phyloP scores from a whole-genome alignment of 2,113 vertebrate genomes.

The Grantiella picta region DNA sequence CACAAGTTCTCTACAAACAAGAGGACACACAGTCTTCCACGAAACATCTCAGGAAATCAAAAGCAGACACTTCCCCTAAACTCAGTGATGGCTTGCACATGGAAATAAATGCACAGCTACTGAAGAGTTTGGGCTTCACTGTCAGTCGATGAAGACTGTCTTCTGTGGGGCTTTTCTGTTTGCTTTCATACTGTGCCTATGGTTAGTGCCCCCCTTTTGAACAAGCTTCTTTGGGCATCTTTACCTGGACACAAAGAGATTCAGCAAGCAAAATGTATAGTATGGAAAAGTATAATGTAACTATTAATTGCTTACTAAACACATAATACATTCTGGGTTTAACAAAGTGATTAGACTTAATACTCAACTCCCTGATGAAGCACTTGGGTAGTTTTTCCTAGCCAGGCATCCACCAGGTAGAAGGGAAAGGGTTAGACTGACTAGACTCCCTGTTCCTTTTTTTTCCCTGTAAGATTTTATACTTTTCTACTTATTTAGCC shows the following conservation, averaged over 20 bases:
- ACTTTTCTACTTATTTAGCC: background rate
- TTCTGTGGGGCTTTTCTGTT: background rate
- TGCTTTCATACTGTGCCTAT: background rate
- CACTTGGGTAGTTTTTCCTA: background rate
- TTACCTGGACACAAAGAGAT: background rate
- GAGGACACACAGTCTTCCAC: background rate
- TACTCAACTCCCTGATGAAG: background rate
- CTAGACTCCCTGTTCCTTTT: background rate
- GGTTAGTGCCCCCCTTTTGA: background rate
- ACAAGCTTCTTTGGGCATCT: background rate
- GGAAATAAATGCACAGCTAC: background rate
- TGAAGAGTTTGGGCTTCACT: background rate
- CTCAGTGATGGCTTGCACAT: background rate
- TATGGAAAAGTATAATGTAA: background rate
- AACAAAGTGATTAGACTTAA: background rate
- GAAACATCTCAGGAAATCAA: background rate
- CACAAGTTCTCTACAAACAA: background rate
- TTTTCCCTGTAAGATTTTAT: background rate
- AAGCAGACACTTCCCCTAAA: background rate
- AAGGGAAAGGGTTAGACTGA: background rate
- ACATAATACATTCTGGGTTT: background rate
- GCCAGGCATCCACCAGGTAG: background rate
- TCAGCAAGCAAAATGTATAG: background rate
- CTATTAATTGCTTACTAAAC: background rate
- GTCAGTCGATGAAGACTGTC: background rate